A percentile compares a stretch with the other conserved stretches of the same genome.
Evolutionary conservation across 1,140 invertebrate genomes (phyloP).

Genomic region (Aphidius ervi): DNA sequence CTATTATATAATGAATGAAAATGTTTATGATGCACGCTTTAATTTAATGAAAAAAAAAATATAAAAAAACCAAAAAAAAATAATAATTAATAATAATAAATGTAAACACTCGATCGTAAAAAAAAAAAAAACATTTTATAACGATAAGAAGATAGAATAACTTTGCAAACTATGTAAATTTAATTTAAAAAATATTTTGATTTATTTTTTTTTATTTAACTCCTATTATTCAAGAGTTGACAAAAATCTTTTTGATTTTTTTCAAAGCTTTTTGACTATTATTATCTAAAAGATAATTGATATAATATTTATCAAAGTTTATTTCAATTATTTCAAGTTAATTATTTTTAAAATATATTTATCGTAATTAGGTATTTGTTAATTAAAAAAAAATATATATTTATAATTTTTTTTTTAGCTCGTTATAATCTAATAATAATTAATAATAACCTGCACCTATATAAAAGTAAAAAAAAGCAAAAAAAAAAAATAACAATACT

Average conservation of each 20-base stretch:
- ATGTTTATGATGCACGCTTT: constrained; percentile 24
- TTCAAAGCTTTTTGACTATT: no score
- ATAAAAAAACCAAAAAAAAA: not conserved
- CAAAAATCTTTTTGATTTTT: no score
- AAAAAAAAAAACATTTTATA: not conserved
- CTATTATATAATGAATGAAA: constrained; percentile 30
- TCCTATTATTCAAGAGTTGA: no score
- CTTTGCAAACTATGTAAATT: constrained; percentile 1
- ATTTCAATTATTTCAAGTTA: no score
- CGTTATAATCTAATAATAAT: no score
- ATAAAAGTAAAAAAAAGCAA: no score
- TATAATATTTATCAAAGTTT: no score
- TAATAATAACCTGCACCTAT: no score
- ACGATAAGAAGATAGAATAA: not conserved
- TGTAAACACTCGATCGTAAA: not conserved
- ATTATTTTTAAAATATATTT: not conserved
- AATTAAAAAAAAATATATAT: not conserved
- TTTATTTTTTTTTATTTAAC: no score
- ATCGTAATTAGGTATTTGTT: no score
- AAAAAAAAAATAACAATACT: not conserved
- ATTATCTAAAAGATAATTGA: no score
- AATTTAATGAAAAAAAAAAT: constrained; percentile 10
- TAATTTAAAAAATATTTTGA: not conserved
- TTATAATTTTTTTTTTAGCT: not conserved
- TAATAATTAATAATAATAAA: not conserved